Conservation (phyloP, 2,113 vertebrate genomes). For the Vanacampus margaritifer region DNA sequence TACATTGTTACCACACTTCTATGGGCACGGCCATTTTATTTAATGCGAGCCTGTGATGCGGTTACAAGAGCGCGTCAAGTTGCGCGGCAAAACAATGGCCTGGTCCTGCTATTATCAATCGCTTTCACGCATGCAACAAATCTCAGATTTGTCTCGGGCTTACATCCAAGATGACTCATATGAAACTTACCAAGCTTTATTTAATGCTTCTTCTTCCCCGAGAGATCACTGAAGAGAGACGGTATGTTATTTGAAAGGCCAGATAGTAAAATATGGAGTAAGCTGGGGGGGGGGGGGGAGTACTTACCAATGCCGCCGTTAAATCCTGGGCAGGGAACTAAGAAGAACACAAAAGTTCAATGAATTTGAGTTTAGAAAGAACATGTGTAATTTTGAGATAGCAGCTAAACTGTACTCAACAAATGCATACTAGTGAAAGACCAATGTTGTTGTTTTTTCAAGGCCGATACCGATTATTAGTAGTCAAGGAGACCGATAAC, state of each 20-base stretch:
- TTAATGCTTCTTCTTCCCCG: conserved; percentile 75
- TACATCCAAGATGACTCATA: neutral
- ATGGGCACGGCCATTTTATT: conserved; percentile 2
- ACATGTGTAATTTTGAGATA: neutral
- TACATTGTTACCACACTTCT: conserved; percentile 13
- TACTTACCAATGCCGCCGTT: conserved; percentile 83
- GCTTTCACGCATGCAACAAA: neutral
- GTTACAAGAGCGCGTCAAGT: conserved; percentile 22
- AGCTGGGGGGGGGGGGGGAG: no score
- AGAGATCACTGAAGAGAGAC: conserved; percentile 77
- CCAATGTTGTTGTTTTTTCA: no score
- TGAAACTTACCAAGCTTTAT: conserved; percentile 53
- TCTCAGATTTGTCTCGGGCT: neutral
- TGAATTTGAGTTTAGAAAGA: neutral
- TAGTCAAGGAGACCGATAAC: no score
- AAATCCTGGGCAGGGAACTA: conserved; percentile 88
- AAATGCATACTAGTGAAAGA: no score
- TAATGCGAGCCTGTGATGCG: neutral
- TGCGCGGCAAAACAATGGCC: conserved; percentile 1
- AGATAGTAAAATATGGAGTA: neutral
- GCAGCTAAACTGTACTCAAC: neutral
- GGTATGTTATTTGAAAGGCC: neutral
- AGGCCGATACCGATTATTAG: no score
- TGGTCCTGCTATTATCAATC: neutral
- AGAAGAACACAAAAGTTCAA: conserved; percentile 36